Evolutionary conservation across 2,113 vertebrate species (phyloP).

Genomic region (Tyrannus savana): DNA sequence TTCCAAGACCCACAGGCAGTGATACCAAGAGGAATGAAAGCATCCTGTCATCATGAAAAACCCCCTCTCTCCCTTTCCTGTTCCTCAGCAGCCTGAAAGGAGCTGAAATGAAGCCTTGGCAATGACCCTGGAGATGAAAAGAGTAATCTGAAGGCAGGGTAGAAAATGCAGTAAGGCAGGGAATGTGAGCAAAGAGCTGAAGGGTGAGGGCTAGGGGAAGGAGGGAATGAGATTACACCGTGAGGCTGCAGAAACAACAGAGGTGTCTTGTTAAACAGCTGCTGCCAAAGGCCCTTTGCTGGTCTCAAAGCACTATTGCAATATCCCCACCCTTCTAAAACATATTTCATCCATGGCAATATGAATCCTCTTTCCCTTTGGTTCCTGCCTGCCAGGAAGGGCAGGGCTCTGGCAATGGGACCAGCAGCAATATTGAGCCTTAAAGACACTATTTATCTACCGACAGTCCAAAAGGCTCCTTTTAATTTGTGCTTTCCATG

Average conservation of each 20-base stretch:
- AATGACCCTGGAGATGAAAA: conserved; percentile 18
- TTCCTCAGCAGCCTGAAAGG: not conserved
- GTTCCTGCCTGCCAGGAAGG: not conserved
- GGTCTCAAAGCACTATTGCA: not conserved
- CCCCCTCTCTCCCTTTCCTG: not conserved
- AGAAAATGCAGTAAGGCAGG: not conserved
- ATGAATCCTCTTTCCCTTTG: not conserved
- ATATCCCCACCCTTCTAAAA: not conserved
- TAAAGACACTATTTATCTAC: conserved; percentile 31
- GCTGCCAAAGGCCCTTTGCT: not conserved
- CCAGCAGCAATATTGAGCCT: not conserved
- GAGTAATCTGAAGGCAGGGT: not conserved
- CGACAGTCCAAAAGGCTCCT: not conserved
- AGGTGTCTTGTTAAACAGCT: not conserved
- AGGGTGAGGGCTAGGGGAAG: not conserved
- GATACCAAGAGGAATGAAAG: not conserved
- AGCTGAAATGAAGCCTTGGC: not conserved
- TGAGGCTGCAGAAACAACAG: not conserved
- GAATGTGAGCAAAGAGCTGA: not conserved
- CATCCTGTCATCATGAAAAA: not conserved
- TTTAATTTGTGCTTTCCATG: conserved; percentile 51
- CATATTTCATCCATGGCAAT: not conserved
- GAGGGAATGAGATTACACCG: not conserved
- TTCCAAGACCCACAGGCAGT: not conserved
- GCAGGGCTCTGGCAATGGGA: conserved; percentile 3